Conservation (phyloP, 2,888 invertebrate genomes). For the Meghimatium bilineatum region DNA sequence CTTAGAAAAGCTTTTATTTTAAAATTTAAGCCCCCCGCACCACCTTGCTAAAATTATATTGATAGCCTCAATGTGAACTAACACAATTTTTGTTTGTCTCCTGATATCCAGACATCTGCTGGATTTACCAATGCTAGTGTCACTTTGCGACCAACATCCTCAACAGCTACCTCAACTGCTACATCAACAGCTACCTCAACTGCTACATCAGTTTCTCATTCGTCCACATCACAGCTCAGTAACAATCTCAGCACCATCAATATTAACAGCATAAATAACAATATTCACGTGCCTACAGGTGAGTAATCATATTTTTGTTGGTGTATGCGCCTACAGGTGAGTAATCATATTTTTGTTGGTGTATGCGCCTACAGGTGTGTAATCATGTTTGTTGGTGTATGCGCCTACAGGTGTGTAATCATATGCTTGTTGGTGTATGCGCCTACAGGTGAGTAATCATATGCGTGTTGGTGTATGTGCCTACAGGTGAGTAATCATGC, state of each 20-base stretch:
- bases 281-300: constrained; percentile 28
- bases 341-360: too few relatives aligned
- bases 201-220: neutral
- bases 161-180: neutral
- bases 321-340: too few relatives aligned
- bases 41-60: too few relatives aligned
- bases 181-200: neutral
- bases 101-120: constrained; percentile 26
- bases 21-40: too few relatives aligned
- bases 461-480: neutral
- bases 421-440: neutral
- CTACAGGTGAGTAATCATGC: too few relatives aligned
- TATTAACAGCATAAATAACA: constrained; percentile 36
- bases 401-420: too few relatives aligned
- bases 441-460: too few relatives aligned
- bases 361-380: neutral
- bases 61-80: too few relatives aligned
- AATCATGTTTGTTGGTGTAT: too few relatives aligned
- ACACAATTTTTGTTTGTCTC: too few relatives aligned
- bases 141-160: neutral
- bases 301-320: too few relatives aligned
- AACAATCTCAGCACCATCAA: constrained; percentile 40
- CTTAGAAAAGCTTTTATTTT: too few relatives aligned
- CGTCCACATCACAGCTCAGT: constrained; percentile 30
- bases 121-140: neutral